Evolutionary conservation across 2,113 vertebrate genomes (phyloP), one percentile per base, ranked within the genome.

Genomic region (Cichladusa arquata): DNA sequence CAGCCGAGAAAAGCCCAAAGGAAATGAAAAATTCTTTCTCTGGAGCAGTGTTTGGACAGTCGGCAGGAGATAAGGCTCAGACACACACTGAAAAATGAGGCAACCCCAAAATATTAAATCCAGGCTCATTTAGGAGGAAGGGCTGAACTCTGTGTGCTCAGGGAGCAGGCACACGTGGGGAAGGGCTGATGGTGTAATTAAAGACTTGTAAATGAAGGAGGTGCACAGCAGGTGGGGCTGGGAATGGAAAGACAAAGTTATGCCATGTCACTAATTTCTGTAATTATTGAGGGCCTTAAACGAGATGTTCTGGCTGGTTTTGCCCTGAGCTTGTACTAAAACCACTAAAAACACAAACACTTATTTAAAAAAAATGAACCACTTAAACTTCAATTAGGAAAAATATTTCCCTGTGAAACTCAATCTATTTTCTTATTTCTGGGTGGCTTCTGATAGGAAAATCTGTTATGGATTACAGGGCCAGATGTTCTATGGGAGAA

Each of bases 1-100:
- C 86, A 92, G 88, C 33, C 13, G 45, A 88, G 95, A 92, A 77
- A 83, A 96, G 64, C 95, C 96, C 80, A 64, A 81, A 95, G 96
- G 95, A 97, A 96, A 97, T 97, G 96, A 97, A 88, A 95, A 96
- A 90, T 90, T 47, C 80, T 90, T 73, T 45, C n/a, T 90, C 51
- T 20, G 15, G 88, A 88, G 88, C 91, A 47, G 19, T 10, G 88
- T 83, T 96, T 93, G 95, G 94, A 73, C 95, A 93, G 96, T 19
- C 22, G 54, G 94, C 76, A 31, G 69, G 20, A 97, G 96, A 96
- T 97, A 97, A 96, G 64, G 88, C 86, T 92, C 88, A 92, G 92
- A 62, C 86, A 70, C 51, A 11, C 22, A 0, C 47, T 81, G 92
- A 87, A 60, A 79, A 88, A 69, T 31, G 74, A 95, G 66, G 85